These are phyloP conservation scores for Halesus radiatus DNA, from an alignment of 1,140 invertebrate species.

Conservation along the genomic window DNA sequence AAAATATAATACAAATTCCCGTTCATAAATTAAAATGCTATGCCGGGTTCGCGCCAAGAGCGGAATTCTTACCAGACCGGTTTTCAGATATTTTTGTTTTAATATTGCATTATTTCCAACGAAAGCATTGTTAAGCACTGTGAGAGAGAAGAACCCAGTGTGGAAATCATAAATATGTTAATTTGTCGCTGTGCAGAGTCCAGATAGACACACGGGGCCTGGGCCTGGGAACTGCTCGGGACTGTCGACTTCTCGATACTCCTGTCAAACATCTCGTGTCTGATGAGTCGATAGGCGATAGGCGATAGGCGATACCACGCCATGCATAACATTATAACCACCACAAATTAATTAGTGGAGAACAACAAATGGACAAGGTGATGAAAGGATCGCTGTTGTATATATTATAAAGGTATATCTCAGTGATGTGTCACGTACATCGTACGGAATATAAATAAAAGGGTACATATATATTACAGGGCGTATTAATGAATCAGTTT, in stretches of 20 bases:
- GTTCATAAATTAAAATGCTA: constrained; percentile 27
- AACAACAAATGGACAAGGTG: no score
- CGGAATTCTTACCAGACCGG: constrained; percentile 21
- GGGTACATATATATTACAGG: no score
- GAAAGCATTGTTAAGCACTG: constrained; percentile 37
- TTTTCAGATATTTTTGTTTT: constrained; percentile 30
- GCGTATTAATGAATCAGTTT: no score
- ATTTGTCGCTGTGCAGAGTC: constrained; percentile 25
- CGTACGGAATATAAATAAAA: no score
- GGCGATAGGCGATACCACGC: not conserved
- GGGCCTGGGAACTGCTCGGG: not conserved
- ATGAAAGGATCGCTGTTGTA: no score
- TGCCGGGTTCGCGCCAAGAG: constrained; percentile 3
- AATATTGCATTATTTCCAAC: constrained; percentile 33
- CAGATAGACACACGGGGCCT: not conserved
- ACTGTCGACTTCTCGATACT: constrained; percentile 3
- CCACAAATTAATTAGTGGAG: no score
- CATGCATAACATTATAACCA: no score
- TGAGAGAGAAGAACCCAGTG: constrained; percentile 24
- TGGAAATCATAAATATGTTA: constrained; percentile 37
- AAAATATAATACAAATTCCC: constrained; percentile 15
- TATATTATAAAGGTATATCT: no score
- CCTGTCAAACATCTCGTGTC: constrained; percentile 1
- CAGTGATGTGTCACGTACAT: no score
- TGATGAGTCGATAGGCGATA: constrained; percentile 1